These are phyloP conservation scores for Orientallactaga bullata DNA, from an alignment of 2,113 vertebrate species.

Conservation along the genomic window DNA sequence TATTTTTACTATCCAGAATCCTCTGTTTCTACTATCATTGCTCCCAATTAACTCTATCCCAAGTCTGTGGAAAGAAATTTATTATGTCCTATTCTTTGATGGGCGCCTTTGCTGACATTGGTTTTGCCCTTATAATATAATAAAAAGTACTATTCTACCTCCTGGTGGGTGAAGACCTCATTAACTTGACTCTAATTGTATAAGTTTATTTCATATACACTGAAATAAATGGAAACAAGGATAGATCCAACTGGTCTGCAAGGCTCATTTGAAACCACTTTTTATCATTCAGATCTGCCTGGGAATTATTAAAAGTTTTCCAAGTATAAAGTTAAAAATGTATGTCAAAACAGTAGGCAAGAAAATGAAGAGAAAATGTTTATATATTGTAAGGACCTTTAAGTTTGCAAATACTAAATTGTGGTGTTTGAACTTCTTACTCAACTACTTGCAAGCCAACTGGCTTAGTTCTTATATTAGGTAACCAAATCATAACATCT, in stretches of 20 bases:
- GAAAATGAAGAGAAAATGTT: not conserved
- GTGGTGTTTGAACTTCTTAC: constrained; percentile 32
- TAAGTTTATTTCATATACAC: constrained; percentile 48
- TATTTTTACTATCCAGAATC: not conserved
- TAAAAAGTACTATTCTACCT: constrained; percentile 38
- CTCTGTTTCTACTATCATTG: not conserved
- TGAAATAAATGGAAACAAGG: constrained; percentile 43
- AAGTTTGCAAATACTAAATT: constrained; percentile 52
- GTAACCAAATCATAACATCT: constrained; percentile 78
- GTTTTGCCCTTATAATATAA: constrained; percentile 52
- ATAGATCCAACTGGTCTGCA: not conserved
- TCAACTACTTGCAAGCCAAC: constrained; percentile 63
- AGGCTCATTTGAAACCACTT: fast-evolving
- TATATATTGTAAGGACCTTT: constrained; percentile 35
- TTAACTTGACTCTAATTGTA: constrained; percentile 59
- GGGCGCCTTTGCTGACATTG: constrained; percentile 40
- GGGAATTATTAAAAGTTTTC: not conserved
- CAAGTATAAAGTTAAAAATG: constrained; percentile 36
- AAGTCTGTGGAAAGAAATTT: not conserved
- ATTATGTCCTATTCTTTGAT: not conserved
- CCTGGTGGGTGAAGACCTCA: constrained; percentile 10
- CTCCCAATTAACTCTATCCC: not conserved
- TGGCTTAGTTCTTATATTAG: constrained; percentile 77
- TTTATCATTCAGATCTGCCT: constrained; percentile 12
- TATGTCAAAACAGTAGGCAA: not conserved